Percentiles rank a stretch among this genome's conserved stretches.
These are phyloP conservation scores for Crocuta crocuta DNA, from an alignment of 2,113 vertebrate species.

Conservation along the genomic window DNA sequence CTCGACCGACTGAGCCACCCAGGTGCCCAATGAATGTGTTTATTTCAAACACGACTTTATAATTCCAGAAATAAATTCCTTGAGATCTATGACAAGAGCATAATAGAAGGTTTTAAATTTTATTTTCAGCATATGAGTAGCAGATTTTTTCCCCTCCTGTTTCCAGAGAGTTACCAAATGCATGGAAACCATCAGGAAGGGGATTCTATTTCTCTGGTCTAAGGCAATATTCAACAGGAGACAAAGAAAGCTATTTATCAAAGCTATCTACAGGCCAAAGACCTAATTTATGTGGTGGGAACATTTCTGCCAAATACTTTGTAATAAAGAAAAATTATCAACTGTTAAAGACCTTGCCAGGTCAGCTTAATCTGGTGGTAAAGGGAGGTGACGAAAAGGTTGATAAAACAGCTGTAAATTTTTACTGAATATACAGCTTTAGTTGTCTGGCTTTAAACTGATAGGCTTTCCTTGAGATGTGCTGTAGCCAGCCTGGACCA, in stretches of 20 bases:
- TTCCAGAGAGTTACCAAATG: background rate
- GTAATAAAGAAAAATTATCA: constrained; percentile 44
- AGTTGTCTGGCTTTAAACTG: background rate
- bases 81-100: background rate
- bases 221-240: background rate
- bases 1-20: no score
- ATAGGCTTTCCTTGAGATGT: background rate
- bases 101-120: constrained; percentile 45
- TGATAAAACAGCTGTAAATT: constrained; percentile 41
- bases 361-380: constrained; percentile 14
- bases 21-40: background rate
- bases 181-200: background rate
- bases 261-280: background rate
- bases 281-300: constrained; percentile 16
- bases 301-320: constrained; percentile 41
- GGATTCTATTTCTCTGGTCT: background rate
- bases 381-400: background rate
- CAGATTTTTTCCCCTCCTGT: background rate
- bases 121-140: background rate
- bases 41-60: background rate
- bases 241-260: constrained; percentile 49
- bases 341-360: constrained; percentile 46
- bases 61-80: background rate
- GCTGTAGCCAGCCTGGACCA: background rate
- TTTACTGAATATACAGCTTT: background rate